These are phyloP conservation scores for Mythimna loreyi DNA, from an alignment of 2,888 invertebrate genomes.

Conservation along the genomic window DNA sequence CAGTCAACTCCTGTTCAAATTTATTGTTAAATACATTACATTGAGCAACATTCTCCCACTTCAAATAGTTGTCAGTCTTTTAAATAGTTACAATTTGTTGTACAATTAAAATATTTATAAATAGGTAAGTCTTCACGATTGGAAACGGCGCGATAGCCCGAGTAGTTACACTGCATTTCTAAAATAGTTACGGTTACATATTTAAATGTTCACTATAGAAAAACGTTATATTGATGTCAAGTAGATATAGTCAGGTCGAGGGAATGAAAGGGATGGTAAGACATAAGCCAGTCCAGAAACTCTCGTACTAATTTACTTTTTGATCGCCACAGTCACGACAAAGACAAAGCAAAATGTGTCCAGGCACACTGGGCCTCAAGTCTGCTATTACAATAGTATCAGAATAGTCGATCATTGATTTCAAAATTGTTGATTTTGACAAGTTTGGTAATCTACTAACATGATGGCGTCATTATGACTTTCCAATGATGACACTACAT, in stretches of 20 bases:
- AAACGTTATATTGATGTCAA: slow-evolving; percentile 35
- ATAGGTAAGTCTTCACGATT: slow-evolving; percentile 54
- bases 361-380: too few relatives aligned
- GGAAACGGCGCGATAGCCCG: slow-evolving; percentile 42
- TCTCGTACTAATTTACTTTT: neutral
- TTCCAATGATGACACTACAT: too few relatives aligned
- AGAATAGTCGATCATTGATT: too few relatives aligned
- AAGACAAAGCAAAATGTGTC: too few relatives aligned
- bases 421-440: too few relatives aligned
- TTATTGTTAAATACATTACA: slow-evolving; percentile 57
- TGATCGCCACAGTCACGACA: neutral
- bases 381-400: too few relatives aligned
- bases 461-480: too few relatives aligned
- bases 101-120: slow-evolving; percentile 52
- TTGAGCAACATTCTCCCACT: slow-evolving; percentile 30
- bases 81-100: slow-evolving; percentile 45
- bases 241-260: slow-evolving; percentile 29
- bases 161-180: slow-evolving; percentile 50
- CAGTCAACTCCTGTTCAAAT: neutral
- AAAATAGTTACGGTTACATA: slow-evolving; percentile 40
- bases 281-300: neutral
- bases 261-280: neutral
- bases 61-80: slow-evolving; percentile 41
- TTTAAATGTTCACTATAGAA: slow-evolving; percentile 40
- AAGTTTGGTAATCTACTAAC: too few relatives aligned